Evolutionary conservation across 2,888 invertebrate genomes (phyloP).

Genomic region (Morpho achilles): DNA sequence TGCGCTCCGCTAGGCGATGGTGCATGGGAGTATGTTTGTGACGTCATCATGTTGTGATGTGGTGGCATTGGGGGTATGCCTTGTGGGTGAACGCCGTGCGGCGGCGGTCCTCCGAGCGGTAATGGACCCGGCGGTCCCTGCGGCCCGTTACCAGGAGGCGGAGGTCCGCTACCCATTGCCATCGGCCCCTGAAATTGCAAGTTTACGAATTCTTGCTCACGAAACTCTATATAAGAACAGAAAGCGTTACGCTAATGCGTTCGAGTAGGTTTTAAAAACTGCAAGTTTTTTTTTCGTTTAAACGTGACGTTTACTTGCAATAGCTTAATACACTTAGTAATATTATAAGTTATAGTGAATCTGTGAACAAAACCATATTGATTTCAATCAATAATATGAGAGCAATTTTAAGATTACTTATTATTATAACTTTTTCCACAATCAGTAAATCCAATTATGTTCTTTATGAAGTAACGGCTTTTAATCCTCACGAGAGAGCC

Average conservation of each 20-base stretch:
- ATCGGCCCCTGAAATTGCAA: conserved; percentile 50
- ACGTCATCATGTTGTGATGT: conserved; percentile 62
- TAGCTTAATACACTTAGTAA: too few species aligned
- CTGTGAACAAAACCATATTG: neutral
- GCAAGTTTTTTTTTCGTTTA: too few species aligned
- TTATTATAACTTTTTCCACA: conserved; percentile 12
- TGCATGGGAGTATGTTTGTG: conserved; percentile 38
- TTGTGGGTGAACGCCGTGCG: conserved; percentile 67
- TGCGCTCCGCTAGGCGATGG: conserved; percentile 32
- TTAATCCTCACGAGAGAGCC: conserved; percentile 49
- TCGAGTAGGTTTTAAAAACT: too few species aligned
- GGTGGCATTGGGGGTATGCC: conserved; percentile 57
- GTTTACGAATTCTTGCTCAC: neutral
- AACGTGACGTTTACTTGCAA: too few species aligned
- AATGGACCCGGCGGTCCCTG: conserved; percentile 43
- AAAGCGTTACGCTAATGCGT: too few species aligned
- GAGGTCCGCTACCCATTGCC: conserved; percentile 66
- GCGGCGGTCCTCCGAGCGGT: conserved; percentile 48
- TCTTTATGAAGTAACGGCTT: conserved; percentile 55
- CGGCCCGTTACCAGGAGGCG: conserved; percentile 56
- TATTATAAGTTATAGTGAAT: too few species aligned
- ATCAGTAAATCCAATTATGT: conserved; percentile 28
- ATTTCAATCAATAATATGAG: conserved; percentile 6
- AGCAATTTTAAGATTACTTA: neutral
- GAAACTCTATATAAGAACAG: too few species aligned